Percentiles rank a stretch among this genome's conserved stretches.
phyloP scores from a whole-genome alignment of 1,140 invertebrate genomes.

The Nasonia giraulti region DNA sequence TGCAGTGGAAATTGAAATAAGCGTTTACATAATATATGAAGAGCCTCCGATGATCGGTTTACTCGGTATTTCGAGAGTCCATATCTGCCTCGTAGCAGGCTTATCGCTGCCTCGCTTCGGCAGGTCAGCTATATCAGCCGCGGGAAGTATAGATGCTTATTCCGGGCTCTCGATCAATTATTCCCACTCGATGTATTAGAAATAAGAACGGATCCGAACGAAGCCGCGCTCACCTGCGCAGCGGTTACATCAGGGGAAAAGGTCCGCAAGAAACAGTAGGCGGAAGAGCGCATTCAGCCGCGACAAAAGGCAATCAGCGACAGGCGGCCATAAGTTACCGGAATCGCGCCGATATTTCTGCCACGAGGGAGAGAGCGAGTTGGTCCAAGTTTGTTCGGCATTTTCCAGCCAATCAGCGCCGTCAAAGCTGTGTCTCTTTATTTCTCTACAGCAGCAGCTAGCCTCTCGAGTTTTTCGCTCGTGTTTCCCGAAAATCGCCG shows the following conservation, averaged over 20 bases:
- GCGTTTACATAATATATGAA: no score
- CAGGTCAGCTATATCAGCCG: no score
- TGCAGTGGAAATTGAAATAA: no score
- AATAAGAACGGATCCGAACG: neutral
- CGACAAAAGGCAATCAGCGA: constrained; percentile 70
- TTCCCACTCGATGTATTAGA: neutral
- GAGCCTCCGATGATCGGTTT: no score
- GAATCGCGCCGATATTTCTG: constrained; percentile 67
- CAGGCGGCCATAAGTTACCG: constrained; percentile 66
- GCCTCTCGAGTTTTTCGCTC: neutral
- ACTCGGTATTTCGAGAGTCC: no score
- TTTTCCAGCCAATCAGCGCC: constrained; percentile 34
- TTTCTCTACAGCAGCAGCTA: neutral
- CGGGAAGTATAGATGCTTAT: neutral
- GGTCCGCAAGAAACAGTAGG: neutral
- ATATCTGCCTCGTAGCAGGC: no score
- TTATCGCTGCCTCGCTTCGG: no score
- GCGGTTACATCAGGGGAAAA: neutral
- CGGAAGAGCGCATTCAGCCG: constrained; percentile 59
- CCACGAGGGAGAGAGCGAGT: neutral
- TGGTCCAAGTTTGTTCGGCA: neutral
- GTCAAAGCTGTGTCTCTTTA: constrained; percentile 3
- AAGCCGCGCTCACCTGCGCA: neutral
- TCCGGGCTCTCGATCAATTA: neutral
- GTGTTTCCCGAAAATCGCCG: neutral